A percentile compares a stretch with the other conserved stretches of the same genome.
Evolutionary conservation across 2,113 vertebrate genomes (phyloP).

Genomic region (Oncorhynchus clarkii): DNA sequence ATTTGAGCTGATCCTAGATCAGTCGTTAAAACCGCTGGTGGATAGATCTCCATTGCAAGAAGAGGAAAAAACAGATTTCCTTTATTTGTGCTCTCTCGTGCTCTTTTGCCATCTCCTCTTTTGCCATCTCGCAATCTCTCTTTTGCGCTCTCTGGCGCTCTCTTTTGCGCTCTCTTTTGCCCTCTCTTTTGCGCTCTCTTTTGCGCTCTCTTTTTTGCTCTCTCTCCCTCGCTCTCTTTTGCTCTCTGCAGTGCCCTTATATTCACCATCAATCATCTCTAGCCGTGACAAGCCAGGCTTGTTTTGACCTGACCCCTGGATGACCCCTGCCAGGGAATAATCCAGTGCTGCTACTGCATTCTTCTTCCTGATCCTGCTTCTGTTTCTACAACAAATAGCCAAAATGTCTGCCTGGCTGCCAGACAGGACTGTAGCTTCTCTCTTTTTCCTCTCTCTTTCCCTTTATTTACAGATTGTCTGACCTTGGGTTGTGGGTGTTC

Average conservation of each 20-base stretch:
- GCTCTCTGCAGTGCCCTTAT: not conserved
- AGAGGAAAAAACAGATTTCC: no score
- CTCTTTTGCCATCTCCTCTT: not conserved
- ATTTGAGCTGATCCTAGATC: no score
- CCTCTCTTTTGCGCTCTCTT: conserved; percentile 7
- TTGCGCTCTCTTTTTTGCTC: not conserved
- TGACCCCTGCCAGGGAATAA: not conserved
- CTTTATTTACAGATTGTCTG: conserved; percentile 17
- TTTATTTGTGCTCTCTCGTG: not conserved
- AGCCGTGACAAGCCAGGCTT: not conserved
- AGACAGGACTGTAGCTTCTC: conserved; percentile 3
- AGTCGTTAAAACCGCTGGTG: no score
- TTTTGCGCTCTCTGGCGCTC: no score
- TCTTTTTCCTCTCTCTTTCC: not conserved
- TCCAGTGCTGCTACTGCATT: not conserved
- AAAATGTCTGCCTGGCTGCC: not conserved
- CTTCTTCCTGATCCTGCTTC: not conserved
- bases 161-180: not conserved
- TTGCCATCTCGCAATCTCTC: no score
- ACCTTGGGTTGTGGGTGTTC: conserved; percentile 23
- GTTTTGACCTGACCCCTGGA: not conserved
- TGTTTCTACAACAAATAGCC: not conserved
- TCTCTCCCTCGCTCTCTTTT: conserved; percentile 10
- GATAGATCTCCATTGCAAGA: no score
- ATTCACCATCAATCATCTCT: conserved; percentile 1